Conservation (phyloP, 2,888 invertebrate genomes). For the Nudaria mundana region DNA sequence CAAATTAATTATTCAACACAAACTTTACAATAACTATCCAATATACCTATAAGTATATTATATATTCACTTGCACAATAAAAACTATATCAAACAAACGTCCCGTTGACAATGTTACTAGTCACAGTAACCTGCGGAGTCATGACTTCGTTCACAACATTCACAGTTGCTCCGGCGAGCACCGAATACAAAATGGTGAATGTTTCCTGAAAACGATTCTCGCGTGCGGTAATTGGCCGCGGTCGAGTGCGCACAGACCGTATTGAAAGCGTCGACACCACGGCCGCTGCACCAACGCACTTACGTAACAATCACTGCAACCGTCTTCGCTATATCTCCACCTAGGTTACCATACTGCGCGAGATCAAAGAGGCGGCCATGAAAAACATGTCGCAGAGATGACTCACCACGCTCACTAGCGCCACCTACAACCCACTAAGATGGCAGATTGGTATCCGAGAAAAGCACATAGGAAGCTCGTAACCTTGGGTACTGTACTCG, state of each 20-base stretch:
- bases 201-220: constrained; percentile 73
- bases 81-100: constrained; percentile 45
- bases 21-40: constrained; percentile 23
- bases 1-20: constrained; percentile 41
- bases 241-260: constrained; percentile 58
- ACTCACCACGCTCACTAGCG: constrained; percentile 72
- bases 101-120: constrained; percentile 26
- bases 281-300: constrained; percentile 67
- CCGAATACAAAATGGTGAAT: constrained; percentile 74
- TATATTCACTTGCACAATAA: constrained; percentile 56
- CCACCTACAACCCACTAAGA: constrained; percentile 58
- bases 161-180: constrained; percentile 55
- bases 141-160: constrained; percentile 46
- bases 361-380: constrained; percentile 74
- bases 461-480: constrained; percentile 49
- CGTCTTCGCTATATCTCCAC: constrained; percentile 50
- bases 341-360: constrained; percentile 43
- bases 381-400: constrained; percentile 77
- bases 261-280: constrained; percentile 64
- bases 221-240: constrained; percentile 68
- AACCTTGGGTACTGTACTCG: constrained; percentile 56
- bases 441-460: constrained; percentile 47
- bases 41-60: constrained; percentile 16
- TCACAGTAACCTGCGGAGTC: constrained; percentile 38
- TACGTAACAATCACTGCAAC: constrained; percentile 74